These are phyloP conservation scores for Elephantulus edwardii DNA, from an alignment of 2,113 vertebrate species.

Conservation along the genomic window DNA sequence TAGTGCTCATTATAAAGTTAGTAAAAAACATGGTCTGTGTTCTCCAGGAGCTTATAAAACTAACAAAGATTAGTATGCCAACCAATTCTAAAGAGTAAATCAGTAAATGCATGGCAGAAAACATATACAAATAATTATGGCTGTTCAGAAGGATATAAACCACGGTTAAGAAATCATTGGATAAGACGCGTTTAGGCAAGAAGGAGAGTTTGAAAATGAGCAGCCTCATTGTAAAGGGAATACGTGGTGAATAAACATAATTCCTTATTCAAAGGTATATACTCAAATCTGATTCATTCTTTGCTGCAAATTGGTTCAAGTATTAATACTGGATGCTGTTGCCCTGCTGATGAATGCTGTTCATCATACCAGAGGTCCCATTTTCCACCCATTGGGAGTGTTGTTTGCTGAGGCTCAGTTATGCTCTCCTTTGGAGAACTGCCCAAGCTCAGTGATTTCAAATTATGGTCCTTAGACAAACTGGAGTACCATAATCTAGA, in stretches of 20 bases:
- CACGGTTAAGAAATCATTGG: background rate
- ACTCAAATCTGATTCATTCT: background rate
- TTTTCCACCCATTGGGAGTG: background rate
- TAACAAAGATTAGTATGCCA: conserved; percentile 28
- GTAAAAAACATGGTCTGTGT: conserved; percentile 12
- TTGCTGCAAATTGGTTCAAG: background rate
- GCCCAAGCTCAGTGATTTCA: background rate
- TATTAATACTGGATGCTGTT: background rate
- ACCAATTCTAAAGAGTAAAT: conserved; percentile 8
- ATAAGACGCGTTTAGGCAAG: background rate
- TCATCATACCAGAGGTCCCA: background rate
- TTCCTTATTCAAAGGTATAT: background rate
- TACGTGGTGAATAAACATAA: background rate
- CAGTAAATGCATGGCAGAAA: conserved; percentile 3
- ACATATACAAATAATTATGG: background rate
- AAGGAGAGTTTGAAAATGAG: background rate
- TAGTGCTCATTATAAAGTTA: conserved; percentile 52
- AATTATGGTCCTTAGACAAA: background rate
- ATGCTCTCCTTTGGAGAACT: background rate
- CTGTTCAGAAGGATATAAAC: background rate
- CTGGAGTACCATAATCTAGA: background rate
- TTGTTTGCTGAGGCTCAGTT: background rate
- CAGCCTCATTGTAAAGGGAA: background rate
- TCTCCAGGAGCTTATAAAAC: conserved; percentile 29
- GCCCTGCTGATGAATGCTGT: background rate